Percentiles rank a stretch among this genome's conserved stretches.
Conservation (phyloP, 2,113 vertebrate species). For the Pristiophorus japonicus region DNA sequence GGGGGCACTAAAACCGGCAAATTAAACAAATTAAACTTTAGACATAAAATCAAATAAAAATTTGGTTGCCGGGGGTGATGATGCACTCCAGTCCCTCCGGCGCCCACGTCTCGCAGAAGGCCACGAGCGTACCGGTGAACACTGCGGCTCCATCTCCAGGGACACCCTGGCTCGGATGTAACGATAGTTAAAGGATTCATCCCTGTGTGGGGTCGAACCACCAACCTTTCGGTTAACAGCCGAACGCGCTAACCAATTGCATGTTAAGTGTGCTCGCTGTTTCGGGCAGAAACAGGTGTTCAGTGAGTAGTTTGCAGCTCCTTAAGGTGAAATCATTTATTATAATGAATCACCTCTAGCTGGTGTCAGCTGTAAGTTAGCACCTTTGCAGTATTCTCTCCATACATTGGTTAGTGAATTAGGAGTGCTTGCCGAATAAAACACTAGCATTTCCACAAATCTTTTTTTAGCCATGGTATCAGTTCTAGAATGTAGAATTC, state of each 20-base stretch:
- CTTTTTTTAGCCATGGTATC: neutral
- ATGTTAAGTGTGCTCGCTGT: neutral
- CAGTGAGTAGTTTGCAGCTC: constrained; percentile 3
- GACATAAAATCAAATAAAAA: too few species aligned
- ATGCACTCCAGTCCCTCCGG: too few species aligned
- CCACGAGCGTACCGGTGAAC: too few species aligned
- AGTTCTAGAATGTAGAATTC: neutral
- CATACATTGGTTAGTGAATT: neutral
- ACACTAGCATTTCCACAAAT: neutral
- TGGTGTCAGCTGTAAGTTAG: constrained; percentile 2
- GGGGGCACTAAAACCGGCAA: too few species aligned
- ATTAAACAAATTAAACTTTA: too few species aligned
- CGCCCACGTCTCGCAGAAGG: too few species aligned
- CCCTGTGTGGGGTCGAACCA: constrained; percentile 71
- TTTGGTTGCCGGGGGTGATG: too few species aligned
- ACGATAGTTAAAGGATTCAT: too few species aligned
- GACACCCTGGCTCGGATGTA: too few species aligned
- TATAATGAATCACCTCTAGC: constrained; percentile 22
- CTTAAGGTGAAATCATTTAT: neutral
- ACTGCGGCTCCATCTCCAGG: too few species aligned
- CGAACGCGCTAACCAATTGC: constrained; percentile 64
- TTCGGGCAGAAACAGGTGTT: neutral
- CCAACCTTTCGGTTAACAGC: constrained; percentile 74
- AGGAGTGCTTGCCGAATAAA: neutral
- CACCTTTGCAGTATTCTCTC: neutral